These are phyloP conservation scores for Ditula angustiorana DNA, from an alignment of 2,888 invertebrate genomes.

Conservation along the genomic window DNA sequence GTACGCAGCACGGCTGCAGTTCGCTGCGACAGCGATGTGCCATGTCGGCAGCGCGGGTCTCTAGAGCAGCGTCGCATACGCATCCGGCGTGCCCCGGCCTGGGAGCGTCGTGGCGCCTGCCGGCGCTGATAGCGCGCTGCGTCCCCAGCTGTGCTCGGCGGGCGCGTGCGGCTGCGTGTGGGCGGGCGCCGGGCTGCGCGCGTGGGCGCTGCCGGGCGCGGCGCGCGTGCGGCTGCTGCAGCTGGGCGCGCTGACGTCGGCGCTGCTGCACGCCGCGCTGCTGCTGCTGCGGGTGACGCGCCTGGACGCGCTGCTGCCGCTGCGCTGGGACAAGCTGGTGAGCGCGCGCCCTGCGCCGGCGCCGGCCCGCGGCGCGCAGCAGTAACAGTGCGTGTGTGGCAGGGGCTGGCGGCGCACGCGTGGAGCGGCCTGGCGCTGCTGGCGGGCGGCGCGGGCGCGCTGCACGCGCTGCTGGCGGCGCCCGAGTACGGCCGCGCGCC, in stretches of 20 bases:
- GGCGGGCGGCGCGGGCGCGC: constrained; percentile 58
- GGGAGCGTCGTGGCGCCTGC: too few species aligned
- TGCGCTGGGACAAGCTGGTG: constrained; percentile 70
- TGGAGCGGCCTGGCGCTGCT: constrained; percentile 62
- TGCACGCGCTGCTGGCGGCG: constrained; percentile 59
- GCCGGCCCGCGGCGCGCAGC: not conserved
- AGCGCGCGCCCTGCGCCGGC: not conserved
- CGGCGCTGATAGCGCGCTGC: too few species aligned
- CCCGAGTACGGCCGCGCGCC: constrained; percentile 56
- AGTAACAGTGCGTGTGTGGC: constrained; percentile 44
- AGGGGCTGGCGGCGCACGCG: constrained; percentile 43
- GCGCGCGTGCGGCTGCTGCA: constrained; percentile 66
- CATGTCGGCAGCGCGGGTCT: too few species aligned
- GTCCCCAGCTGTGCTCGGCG: constrained; percentile 49
- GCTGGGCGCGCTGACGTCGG: constrained; percentile 70
- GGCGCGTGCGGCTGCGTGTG: constrained; percentile 43
- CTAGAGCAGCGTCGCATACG: too few species aligned
- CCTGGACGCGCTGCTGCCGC: constrained; percentile 72
- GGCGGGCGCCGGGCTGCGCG: constrained; percentile 42
- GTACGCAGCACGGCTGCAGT: too few species aligned
- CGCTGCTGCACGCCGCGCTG: constrained; percentile 71
- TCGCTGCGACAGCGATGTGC: too few species aligned
- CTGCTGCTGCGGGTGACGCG: constrained; percentile 69
- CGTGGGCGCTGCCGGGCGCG: constrained; percentile 52
- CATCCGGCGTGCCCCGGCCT: too few species aligned